Conservation (phyloP, 2,797 vertebrate genomes). For the Siniperca scherzeri region DNA sequence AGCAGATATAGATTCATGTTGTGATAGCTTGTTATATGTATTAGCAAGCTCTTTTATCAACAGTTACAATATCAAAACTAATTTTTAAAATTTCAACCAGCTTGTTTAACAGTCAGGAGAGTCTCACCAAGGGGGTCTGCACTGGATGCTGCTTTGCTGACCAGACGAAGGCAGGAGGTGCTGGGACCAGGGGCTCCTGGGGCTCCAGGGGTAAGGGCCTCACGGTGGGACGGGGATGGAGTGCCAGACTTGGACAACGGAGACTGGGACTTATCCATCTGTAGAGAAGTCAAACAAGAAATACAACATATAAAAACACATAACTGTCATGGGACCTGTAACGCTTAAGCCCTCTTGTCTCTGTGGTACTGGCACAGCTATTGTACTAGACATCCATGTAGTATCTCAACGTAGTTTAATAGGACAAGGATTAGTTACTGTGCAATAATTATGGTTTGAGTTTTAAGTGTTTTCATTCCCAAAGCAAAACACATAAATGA, state of each 20-base stretch:
- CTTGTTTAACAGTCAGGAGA: neutral
- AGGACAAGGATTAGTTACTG: neutral
- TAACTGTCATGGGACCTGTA: neutral
- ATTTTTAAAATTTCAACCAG: neutral
- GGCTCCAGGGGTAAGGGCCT: conserved; percentile 85
- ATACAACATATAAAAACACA: neutral
- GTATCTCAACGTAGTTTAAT: neutral
- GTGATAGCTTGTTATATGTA: neutral
- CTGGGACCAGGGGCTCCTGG: conserved; percentile 88
- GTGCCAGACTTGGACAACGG: conserved; percentile 87
- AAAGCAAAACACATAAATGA: conserved; percentile 26
- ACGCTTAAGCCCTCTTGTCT: neutral
- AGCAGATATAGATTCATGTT: neutral
- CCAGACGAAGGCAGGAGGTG: conserved; percentile 85
- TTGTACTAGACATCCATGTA: neutral
- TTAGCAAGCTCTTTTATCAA: neutral
- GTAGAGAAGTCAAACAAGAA: conserved; percentile 31
- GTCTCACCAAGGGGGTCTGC: conserved; percentile 89
- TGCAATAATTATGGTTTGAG: neutral
- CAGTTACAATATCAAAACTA: neutral
- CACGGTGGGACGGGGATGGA: conserved; percentile 87
- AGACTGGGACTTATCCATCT: conserved; percentile 87
- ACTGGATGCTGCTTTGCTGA: conserved; percentile 85
- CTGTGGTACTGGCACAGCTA: neutral
- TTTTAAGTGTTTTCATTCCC: neutral